A percentile compares a stretch with the other conserved stretches of the same genome.
Evolutionary conservation across 2,888 invertebrate genomes (phyloP).

Genomic region (Autographa pulchrina): DNA sequence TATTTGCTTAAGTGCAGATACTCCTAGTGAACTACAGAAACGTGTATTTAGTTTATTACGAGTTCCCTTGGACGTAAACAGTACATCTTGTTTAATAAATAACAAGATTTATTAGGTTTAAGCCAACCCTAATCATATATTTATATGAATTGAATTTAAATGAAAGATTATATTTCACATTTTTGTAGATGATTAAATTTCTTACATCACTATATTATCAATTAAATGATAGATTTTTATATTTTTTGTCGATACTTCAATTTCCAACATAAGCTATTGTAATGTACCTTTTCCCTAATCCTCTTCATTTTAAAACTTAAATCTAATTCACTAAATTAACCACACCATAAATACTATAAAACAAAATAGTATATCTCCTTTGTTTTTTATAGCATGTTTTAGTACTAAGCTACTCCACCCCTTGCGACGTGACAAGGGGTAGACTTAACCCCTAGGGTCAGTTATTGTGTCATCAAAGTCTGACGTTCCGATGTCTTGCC

Average conservation of each 20-base stretch:
- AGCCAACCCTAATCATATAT: too few relatives aligned
- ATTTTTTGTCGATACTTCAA: too few relatives aligned
- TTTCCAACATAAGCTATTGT: too few relatives aligned
- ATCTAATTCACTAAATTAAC: neutral
- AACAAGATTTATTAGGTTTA: neutral
- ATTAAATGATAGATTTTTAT: too few relatives aligned
- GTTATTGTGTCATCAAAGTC: constrained; percentile 78
- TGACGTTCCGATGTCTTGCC: constrained; percentile 64
- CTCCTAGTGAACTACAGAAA: constrained; percentile 10
- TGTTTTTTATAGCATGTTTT: neutral
- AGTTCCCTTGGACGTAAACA: too few relatives aligned
- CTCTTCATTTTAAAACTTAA: neutral
- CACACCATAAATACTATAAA: neutral
- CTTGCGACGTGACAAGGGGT: constrained; percentile 60
- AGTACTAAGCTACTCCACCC: neutral
- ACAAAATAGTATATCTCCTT: neutral
- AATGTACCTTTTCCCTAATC: too few relatives aligned
- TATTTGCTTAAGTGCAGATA: constrained; percentile 45
- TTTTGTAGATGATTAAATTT: too few relatives aligned
- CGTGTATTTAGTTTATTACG: neutral
- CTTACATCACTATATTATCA: too few relatives aligned
- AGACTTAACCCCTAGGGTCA: constrained; percentile 73
- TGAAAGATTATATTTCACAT: too few relatives aligned
- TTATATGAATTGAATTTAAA: too few relatives aligned
- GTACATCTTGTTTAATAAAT: neutral